phyloP scores from a whole-genome alignment of 2,113 vertebrate genomes.

The Ramphastos sulfuratus region DNA sequence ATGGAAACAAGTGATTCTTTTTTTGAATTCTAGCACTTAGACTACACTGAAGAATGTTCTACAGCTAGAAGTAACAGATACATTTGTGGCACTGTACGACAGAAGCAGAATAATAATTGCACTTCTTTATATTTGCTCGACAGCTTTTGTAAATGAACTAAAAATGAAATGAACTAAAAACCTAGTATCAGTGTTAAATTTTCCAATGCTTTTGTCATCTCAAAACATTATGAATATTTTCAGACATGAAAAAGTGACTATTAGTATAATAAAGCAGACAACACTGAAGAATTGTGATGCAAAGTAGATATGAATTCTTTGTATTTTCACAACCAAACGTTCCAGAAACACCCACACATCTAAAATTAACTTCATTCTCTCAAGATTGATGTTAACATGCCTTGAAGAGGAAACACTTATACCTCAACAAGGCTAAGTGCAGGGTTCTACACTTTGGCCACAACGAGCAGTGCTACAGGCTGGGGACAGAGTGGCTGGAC shows the following conservation, averaged over 20 bases:
- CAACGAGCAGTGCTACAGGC: too few species aligned
- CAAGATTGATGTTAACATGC: not conserved
- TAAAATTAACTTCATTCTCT: not conserved
- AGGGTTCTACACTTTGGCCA: too few species aligned
- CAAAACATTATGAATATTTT: not conserved
- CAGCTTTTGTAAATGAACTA: not conserved
- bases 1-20: not conserved
- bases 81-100: not conserved
- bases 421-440: not conserved
- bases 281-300: not conserved
- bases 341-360: not conserved
- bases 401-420: not conserved
- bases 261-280: slow-evolving; percentile 29
- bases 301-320: not conserved
- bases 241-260: not conserved
- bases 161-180: not conserved
- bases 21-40: not conserved
- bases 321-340: not conserved
- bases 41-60: not conserved
- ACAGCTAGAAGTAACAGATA: not conserved
- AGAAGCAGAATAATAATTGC: not conserved
- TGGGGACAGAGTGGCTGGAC: too few species aligned
- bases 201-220: not conserved
- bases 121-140: not conserved
- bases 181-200: not conserved